phyloP scores from a whole-genome alignment of 2,888 invertebrate genomes.

The Minunthozetes semirufus region DNA sequence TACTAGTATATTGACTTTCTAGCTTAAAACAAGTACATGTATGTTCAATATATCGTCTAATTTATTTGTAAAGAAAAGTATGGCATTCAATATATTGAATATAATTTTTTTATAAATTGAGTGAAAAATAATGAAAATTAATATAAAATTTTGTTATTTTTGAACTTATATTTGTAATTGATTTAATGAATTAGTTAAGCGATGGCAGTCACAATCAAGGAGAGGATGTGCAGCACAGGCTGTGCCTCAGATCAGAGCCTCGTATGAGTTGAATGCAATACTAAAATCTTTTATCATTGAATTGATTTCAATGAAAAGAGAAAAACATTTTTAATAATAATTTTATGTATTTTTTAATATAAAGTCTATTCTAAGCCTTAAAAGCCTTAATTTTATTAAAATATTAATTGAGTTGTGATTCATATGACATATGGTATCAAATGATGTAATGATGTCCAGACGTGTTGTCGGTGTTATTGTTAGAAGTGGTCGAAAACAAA shows the following conservation, averaged over 20 bases:
- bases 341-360: background rate
- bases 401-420: background rate
- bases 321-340: background rate
- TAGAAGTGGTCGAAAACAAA: slow-evolving; percentile 32
- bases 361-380: background rate
- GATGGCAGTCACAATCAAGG: too few species aligned
- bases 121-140: too few species aligned
- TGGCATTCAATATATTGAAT: too few species aligned
- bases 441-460: slow-evolving; percentile 36
- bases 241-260: background rate
- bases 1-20: too few species aligned
- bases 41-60: too few species aligned
- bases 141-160: too few species aligned
- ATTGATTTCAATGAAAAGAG: background rate
- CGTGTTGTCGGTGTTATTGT: slow-evolving; percentile 36
- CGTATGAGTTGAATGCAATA: background rate
- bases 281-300: slow-evolving; percentile 10
- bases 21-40: too few species aligned
- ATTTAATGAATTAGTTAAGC: too few species aligned
- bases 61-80: too few species aligned
- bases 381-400: background rate
- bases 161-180: too few species aligned
- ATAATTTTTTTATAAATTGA: too few species aligned
- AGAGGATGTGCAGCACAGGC: background rate
- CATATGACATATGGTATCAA: background rate